Evolutionary conservation across 1,140 invertebrate species (phyloP), one percentile per base, ranked within the genome.

Genomic region (Archegozetes longisetosus): DNA sequence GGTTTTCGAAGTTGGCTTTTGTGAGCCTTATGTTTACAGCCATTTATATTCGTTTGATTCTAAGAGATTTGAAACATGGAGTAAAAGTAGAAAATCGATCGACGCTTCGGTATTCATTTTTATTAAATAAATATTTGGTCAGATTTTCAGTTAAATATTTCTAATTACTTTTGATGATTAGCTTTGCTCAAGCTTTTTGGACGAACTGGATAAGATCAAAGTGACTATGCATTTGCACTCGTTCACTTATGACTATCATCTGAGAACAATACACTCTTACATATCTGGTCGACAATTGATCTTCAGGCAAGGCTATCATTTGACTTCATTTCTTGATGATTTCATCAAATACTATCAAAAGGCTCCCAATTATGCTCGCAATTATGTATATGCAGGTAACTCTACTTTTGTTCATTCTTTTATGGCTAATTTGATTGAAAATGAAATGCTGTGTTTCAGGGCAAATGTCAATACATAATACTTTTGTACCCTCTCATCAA

Each of bases 171-270:
- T 64, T 65, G 75, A 2, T 46, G 4, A 74, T 52, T 70, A 85
- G 80, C 79, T 83, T 67, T 79, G 78, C 32, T 64, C 81, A 52
- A 79, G 79, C 64, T 87, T 87, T 70, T 70, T 86, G 64, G 84
- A 85, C 67, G 82, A 84, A 68, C 83, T 83, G 70, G 84, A 86
- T 68, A 80, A 80, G 68, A 80, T 85, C 26, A 85, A 84, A 71
- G 70, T 76, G 23, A 63, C 74, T 40, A 74, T 86, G 74, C 87
- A 90, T 72, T 74, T 88, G 29, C 87, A 90, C 72, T 89, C 86
- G 1, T 90, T 90, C 68, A 85, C 85, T 0, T 88, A 88, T 66
- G 87, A 90, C 70, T 89, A 85, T 70, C 87, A 90, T 71, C 73
- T 90, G 29, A 75, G 86, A 55, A 81, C 78, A 48, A 79, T 88